phyloP scores from a whole-genome alignment of 2,888 invertebrate genomes.

The Chaetogeoica ovagalla region DNA sequence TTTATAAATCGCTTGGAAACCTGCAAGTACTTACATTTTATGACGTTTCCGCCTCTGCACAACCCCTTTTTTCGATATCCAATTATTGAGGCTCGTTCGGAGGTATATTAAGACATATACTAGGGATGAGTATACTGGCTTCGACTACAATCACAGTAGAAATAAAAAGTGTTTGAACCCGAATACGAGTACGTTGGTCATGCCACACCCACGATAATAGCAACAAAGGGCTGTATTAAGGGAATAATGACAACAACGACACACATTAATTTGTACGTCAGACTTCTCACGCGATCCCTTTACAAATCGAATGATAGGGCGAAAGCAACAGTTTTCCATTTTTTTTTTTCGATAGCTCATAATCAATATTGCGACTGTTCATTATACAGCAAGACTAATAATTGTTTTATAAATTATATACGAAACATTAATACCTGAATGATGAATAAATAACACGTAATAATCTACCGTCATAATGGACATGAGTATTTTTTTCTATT shows the following conservation, averaged over 20 bases:
- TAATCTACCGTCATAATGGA: no score
- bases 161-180: constrained; percentile 30
- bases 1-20: not conserved
- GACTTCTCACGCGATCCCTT: constrained; percentile 49
- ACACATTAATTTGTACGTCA: constrained; percentile 44
- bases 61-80: not conserved
- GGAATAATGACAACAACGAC: constrained; percentile 46
- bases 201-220: constrained; percentile 51
- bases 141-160: constrained; percentile 43
- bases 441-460: no score
- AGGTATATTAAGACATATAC: constrained; percentile 24
- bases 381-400: no score
- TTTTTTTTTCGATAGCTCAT: constrained; percentile 39
- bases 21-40: constrained; percentile 31
- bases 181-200: constrained; percentile 23
- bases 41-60: not conserved
- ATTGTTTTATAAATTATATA: no score
- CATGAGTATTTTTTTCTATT: no score
- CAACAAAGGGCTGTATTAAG: constrained; percentile 40
- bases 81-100: not conserved
- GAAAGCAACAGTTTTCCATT: constrained; percentile 44
- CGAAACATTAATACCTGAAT: no score
- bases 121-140: constrained; percentile 12
- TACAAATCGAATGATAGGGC: constrained; percentile 44
- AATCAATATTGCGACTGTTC: not conserved